Evolutionary conservation across 2,113 vertebrate genomes (phyloP).

Genomic region (Tragelaphus strepsiceros): DNA sequence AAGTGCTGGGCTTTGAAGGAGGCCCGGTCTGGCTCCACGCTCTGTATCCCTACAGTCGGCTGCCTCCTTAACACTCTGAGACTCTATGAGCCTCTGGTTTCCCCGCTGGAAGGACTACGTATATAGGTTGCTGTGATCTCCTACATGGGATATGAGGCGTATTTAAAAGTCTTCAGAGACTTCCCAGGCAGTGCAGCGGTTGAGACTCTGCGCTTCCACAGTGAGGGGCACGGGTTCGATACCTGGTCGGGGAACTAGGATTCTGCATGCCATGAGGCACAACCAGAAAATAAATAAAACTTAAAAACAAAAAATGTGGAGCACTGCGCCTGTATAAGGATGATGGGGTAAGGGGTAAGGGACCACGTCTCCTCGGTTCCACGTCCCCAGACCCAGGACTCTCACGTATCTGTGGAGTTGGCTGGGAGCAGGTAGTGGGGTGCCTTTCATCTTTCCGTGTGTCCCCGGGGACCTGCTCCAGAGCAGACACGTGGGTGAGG

Average conservation of each 20-base stretch:
- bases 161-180: not conserved
- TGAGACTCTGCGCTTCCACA: not conserved
- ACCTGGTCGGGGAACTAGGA: not conserved
- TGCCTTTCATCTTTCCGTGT: not conserved
- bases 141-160: not conserved
- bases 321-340: fast-evolving
- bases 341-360: fast-evolving
- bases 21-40: fast-evolving
- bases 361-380: fast-evolving
- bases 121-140: not conserved
- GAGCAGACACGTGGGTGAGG: fast-evolving
- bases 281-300: not conserved
- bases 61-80: not conserved
- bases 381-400: not conserved
- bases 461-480: not conserved
- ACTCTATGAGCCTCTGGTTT: not conserved
- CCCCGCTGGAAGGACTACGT: not conserved
- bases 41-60: not conserved
- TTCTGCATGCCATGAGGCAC: not conserved
- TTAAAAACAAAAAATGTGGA: fast-evolving
- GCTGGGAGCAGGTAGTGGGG: fast-evolving
- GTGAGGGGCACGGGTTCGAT: not conserved
- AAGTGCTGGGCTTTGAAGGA: not conserved
- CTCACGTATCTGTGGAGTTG: not conserved
- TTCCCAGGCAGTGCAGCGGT: not conserved